phyloP scores from a whole-genome alignment of 2,113 vertebrate genomes.

The Redunca redunca region DNA sequence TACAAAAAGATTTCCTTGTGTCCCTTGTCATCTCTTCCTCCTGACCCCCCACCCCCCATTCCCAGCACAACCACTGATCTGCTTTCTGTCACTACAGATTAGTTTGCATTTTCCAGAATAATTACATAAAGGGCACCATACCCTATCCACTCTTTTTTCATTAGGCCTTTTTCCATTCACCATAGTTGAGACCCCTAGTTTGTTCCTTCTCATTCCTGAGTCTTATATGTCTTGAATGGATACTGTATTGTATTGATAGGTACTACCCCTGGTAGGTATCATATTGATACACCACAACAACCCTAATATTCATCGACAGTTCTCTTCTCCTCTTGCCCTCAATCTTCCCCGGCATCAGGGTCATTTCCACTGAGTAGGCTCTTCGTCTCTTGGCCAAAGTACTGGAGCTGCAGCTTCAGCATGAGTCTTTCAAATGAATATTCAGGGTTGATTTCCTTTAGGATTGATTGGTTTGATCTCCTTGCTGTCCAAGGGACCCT shows the following conservation, averaged over 20 bases:
- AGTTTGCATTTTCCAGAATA: neutral
- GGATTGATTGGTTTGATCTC: neutral
- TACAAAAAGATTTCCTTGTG: neutral
- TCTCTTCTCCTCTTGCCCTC: neutral
- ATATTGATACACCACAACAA: neutral
- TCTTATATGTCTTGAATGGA: neutral
- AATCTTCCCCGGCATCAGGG: neutral
- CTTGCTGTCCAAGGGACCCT: neutral
- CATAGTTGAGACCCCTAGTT: neutral
- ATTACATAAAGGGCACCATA: neutral
- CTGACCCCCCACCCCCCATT: rapidly evolving
- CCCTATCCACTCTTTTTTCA: neutral
- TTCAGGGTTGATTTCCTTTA: neutral
- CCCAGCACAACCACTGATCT: neutral
- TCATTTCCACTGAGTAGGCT: neutral
- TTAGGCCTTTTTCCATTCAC: neutral
- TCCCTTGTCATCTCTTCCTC: neutral
- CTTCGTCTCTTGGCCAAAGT: neutral
- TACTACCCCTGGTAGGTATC: rapidly evolving
- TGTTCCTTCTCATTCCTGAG: neutral
- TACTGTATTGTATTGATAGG: rapidly evolving
- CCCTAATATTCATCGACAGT: neutral
- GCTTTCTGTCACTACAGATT: neutral
- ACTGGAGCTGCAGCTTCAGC: neutral
- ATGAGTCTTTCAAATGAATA: neutral